Evolutionary conservation across 1,140 invertebrate genomes (phyloP).

Genomic region (Hesperophylax magnus): DNA sequence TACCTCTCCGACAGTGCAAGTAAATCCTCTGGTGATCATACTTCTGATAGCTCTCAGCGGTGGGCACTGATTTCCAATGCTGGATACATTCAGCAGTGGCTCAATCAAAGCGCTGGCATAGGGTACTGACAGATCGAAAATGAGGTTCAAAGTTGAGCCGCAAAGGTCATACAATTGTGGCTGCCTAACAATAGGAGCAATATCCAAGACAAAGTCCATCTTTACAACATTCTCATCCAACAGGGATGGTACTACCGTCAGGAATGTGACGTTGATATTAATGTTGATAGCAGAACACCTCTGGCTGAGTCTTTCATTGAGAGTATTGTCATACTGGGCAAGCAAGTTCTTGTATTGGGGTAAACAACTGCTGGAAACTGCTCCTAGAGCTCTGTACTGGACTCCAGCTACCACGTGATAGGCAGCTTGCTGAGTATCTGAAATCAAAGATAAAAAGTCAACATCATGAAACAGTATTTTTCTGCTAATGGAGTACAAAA

Average conservation of each 20-base stretch:
- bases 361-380: slow-evolving; percentile 86
- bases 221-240: slow-evolving; percentile 89
- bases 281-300: slow-evolving; percentile 95
- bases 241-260: slow-evolving; percentile 82
- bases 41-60: slow-evolving; percentile 89
- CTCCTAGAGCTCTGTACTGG: slow-evolving; percentile 90
- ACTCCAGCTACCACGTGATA: slow-evolving; percentile 94
- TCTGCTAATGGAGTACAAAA: too few species aligned
- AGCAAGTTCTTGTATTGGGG: slow-evolving; percentile 89
- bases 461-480: too few species aligned
- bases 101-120: slow-evolving; percentile 93
- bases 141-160: slow-evolving; percentile 91
- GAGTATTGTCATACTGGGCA: slow-evolving; percentile 82
- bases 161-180: slow-evolving; percentile 94
- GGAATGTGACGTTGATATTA: slow-evolving; percentile 93
- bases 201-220: slow-evolving; percentile 90
- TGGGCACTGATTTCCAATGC: slow-evolving; percentile 92
- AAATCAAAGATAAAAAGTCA: slow-evolving; percentile 56
- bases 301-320: slow-evolving; percentile 89
- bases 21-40: slow-evolving; percentile 90
- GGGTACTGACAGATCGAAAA: slow-evolving; percentile 94
- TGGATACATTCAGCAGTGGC: slow-evolving; percentile 88
- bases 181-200: slow-evolving; percentile 89
- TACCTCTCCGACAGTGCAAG: slow-evolving; percentile 93
- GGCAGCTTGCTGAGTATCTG: slow-evolving; percentile 91